Conservation (phyloP, 2,113 vertebrate genomes). For the Petrocephalus zakoni region DNA sequence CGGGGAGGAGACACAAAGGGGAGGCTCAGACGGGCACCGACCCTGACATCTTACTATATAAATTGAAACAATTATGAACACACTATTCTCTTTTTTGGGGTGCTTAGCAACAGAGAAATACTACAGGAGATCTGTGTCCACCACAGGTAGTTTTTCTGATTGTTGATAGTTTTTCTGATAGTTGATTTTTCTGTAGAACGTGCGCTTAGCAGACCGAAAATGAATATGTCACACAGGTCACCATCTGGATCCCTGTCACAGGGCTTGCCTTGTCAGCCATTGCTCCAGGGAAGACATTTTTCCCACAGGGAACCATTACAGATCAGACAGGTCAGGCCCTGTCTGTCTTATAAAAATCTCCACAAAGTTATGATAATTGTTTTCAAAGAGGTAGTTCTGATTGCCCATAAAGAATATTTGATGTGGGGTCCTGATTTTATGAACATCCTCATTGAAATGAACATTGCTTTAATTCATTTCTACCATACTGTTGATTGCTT, state of each 20-base stretch:
- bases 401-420: constrained; percentile 5
- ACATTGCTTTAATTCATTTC: constrained; percentile 5
- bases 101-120: neutral
- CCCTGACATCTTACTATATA: neutral
- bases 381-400: neutral
- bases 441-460: neutral
- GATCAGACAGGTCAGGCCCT: neutral
- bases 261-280: neutral
- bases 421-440: neutral
- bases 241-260: neutral
- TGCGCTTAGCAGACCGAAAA: neutral
- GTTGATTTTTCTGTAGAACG: neutral
- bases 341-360: neutral
- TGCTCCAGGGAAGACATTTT: neutral
- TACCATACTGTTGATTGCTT: neutral
- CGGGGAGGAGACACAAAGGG: too few relatives aligned
- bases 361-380: neutral
- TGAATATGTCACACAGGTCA: neutral
- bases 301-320: neutral
- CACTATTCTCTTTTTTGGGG: neutral
- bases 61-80: neutral
- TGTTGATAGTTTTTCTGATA: neutral
- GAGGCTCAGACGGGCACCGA: too few relatives aligned
- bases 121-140: neutral
- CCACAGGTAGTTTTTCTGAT: neutral